Evolutionary conservation across 2,113 vertebrate species (phyloP).

Genomic region (Melanocharis versteri): DNA sequence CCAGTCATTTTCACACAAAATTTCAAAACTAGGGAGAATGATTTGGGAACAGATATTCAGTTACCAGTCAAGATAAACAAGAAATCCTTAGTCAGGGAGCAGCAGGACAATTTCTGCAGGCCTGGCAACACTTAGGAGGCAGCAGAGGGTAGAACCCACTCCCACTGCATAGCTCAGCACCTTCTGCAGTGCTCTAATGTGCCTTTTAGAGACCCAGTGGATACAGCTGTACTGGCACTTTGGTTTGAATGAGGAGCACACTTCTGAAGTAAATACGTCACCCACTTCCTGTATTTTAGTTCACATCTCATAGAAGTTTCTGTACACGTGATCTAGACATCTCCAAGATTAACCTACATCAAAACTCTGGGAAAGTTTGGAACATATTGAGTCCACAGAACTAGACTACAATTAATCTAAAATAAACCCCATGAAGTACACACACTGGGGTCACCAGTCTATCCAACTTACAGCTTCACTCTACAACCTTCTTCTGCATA

Average conservation of each 20-base stretch:
- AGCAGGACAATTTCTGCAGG: neutral
- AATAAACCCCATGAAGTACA: neutral
- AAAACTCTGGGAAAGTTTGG: neutral
- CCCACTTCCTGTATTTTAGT: neutral
- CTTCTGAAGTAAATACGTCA: neutral
- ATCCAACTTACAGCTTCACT: neutral
- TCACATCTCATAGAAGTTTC: neutral
- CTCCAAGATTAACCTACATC: neutral
- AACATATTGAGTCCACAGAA: neutral
- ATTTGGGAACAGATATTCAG: neutral
- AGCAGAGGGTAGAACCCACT: neutral
- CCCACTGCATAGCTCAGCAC: rapidly evolving
- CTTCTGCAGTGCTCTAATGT: neutral
- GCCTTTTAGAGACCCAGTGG: neutral
- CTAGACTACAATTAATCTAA: neutral
- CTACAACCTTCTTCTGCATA: neutral
- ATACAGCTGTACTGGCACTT: neutral
- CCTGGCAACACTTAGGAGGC: neutral
- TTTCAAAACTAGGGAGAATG: neutral
- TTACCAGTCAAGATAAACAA: neutral
- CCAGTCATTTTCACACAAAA: neutral
- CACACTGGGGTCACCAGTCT: rapidly evolving
- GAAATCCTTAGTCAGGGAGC: neutral
- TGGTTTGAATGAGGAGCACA: rapidly evolving
- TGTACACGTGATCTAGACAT: neutral